Conservation (phyloP, 2,888 invertebrate genomes). For the Keiferia lycopersicella region DNA sequence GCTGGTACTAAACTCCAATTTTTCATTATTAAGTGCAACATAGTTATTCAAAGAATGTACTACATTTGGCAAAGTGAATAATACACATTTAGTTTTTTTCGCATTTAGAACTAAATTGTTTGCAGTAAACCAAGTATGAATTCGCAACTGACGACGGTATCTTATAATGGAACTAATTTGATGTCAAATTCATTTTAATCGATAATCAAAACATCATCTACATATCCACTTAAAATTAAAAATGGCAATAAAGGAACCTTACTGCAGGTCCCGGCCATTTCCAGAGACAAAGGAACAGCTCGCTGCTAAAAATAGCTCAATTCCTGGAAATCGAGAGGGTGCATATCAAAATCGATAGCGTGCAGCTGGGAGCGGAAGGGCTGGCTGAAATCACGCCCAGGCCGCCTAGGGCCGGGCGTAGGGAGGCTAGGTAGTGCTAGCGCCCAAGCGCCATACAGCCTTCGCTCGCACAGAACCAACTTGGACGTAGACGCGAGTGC, state of each 20-base stretch:
- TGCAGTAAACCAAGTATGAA: too few species aligned
- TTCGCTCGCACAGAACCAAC: not conserved
- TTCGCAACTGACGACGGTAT: too few species aligned
- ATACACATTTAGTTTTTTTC: too few species aligned
- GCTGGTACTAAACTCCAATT: too few species aligned
- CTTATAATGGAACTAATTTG: too few species aligned
- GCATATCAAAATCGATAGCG: conserved; percentile 13
- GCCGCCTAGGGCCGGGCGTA: not conserved
- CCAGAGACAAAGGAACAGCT: conserved; percentile 4
- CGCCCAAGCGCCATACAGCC: not conserved
- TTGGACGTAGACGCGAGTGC: conserved; percentile 3
- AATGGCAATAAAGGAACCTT: not conserved
- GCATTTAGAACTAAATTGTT: too few species aligned
- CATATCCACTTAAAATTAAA: not conserved
- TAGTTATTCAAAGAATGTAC: too few species aligned
- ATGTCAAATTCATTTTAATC: not conserved
- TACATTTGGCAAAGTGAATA: too few species aligned
- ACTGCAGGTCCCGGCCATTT: not conserved
- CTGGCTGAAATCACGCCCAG: not conserved
- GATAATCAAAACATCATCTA: not conserved
- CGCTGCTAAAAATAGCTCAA: conserved; percentile 9
- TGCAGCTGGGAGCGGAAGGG: conserved; percentile 17
- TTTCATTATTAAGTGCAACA: too few species aligned
- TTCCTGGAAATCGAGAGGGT: conserved; percentile 8
- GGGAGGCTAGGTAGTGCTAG: not conserved